A percentile compares a stretch with the other conserved stretches of the same genome.
Conservation (phyloP, 1,140 invertebrate genomes). For the Trichoplusia ni region DNA sequence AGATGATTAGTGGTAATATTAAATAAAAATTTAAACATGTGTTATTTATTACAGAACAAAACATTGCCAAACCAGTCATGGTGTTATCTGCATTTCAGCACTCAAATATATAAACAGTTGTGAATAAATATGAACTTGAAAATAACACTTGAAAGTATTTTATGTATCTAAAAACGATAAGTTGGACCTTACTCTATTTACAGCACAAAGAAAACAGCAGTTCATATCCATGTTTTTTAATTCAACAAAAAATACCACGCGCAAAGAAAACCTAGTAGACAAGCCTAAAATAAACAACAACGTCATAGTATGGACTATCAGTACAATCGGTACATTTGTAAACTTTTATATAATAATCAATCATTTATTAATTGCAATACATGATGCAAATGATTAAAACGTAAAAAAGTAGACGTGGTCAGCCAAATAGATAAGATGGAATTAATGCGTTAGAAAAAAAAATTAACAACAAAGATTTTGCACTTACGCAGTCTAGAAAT, state of each 20-base stretch:
- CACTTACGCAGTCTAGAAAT: slow-evolving; percentile 28
- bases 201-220: no score
- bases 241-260: neutral
- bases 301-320: slow-evolving; percentile 16
- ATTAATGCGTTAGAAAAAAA: slow-evolving; percentile 26
- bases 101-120: no score
- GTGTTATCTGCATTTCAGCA: no score
- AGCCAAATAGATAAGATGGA: neutral
- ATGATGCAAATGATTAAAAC: neutral
- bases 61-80: no score
- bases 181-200: no score
- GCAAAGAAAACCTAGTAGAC: slow-evolving; percentile 1
- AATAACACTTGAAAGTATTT: no score
- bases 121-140: no score
- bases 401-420: neutral
- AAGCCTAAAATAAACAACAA: slow-evolving; percentile 30
- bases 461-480: slow-evolving; percentile 28
- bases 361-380: neutral
- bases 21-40: no score
- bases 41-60: no score
- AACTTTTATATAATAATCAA: slow-evolving; percentile 7
- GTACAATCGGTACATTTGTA: slow-evolving; percentile 11
- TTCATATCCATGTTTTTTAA: no score
- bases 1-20: no score
- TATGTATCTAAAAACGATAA: no score